Evolutionary conservation across 2,797 vertebrate genomes (phyloP), one percentile per base, ranked within the genome.

Genomic region (Brachymystax lenok): DNA sequence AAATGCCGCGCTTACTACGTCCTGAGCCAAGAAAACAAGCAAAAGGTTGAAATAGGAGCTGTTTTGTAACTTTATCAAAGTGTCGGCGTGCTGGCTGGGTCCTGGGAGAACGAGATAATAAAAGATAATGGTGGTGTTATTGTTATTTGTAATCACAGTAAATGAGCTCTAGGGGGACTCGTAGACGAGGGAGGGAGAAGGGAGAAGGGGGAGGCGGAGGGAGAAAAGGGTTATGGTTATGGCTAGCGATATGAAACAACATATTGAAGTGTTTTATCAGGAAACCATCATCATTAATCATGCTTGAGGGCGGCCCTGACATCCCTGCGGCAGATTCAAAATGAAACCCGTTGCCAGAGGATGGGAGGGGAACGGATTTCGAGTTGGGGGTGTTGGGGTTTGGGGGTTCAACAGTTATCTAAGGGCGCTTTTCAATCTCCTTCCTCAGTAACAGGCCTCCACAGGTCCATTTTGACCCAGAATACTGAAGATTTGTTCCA

Each of bases 101-200:
- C 82, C 79, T 82, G 76, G 84, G 79, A 86, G 89, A 88, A 82
- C 82, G 72, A 40, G 63, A 91, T 89, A 88, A 89, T 91, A 90
- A 92, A 92, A 93, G 83, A 89, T 89, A 90, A 91, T 90, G 84
- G 80, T 80, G 68, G 80, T 82, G 82, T 88, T 90, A 91, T 91
- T 92, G 84, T 90, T 91, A 87, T 89, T 88, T 86, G 82, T 92
- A 91, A 91, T 90, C 80, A 86, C 86, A 81, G 85, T 85, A 90
- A 90, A 89, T 89, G 70, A 88, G 61, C 88, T 91, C 85, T 72
- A 52, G 74, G 84, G 84, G 86, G 80, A 83, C 73, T 19, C 59
- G 21, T 24, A 63, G 59, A 63, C 54, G 72, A 71, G 71, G 74
- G 28, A 64, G 51, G 33, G 28, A 52, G 80, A 59, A 73, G 61